Evolutionary conservation across 2,797 vertebrate species (phyloP).

Genomic region (Balearica regulorum): DNA sequence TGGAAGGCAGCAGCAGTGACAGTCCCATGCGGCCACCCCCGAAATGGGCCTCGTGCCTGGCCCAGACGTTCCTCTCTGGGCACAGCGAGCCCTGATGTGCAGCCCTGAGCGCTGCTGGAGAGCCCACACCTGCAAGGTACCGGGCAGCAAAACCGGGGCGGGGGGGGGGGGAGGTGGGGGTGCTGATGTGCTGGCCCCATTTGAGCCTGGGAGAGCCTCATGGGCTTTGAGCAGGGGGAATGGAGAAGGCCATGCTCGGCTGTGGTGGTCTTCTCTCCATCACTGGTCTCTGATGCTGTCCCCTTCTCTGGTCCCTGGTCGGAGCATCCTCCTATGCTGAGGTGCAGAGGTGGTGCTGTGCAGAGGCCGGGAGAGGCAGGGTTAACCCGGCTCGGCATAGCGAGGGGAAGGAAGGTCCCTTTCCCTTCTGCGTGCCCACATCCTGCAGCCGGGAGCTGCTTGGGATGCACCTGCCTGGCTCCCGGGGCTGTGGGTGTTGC

Average conservation of each 20-base stretch:
- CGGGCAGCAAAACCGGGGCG: neutral
- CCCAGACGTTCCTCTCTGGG: neutral
- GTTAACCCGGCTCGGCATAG: neutral
- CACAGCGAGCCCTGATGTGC: neutral
- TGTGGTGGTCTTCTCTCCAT: neutral
- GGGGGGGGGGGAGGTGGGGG: neutral
- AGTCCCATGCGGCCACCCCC: neutral
- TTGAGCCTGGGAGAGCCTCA: neutral
- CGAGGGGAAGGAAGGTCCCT: constrained; percentile 9
- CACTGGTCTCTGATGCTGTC: neutral
- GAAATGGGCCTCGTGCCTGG: neutral
- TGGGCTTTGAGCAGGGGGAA: neutral
- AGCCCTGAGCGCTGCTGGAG: neutral
- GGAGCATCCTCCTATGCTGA: neutral
- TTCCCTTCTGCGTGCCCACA: constrained; percentile 6
- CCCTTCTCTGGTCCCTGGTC: neutral
- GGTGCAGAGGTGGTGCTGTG: neutral
- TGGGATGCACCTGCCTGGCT: neutral
- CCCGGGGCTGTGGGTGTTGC: accelerated
- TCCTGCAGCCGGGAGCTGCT: constrained; percentile 3
- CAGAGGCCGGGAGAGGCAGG: neutral
- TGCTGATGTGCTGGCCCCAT: neutral
- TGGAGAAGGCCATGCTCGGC: neutral
- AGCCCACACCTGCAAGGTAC: constrained; percentile 33
- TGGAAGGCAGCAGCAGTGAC: constrained; percentile 40